Conservation (phyloP, 2,888 invertebrate genomes). For the Drosophila pegasa region DNA sequence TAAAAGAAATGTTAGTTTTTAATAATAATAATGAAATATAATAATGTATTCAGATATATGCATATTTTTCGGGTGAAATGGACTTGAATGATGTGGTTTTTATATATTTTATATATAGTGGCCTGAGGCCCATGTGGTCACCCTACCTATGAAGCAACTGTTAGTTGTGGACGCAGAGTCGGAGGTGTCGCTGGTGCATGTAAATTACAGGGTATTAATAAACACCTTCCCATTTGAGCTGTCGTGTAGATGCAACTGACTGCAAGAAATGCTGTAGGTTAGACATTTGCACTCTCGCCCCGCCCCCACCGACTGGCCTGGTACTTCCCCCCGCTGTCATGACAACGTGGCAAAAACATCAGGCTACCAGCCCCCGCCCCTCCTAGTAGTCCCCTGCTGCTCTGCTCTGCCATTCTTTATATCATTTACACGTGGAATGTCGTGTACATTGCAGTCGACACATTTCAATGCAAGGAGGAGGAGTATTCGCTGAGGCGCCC, state of each 20-base stretch:
- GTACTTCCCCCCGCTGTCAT: slow-evolving; percentile 17
- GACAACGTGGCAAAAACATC: slow-evolving; percentile 45
- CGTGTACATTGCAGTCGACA: slow-evolving; percentile 46
- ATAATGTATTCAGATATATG: too few relatives aligned
- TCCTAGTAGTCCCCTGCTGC: slow-evolving; percentile 1
- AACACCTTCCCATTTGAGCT: slow-evolving; percentile 36
- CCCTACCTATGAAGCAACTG: background rate
- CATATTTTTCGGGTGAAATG: too few relatives aligned
- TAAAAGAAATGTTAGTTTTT: too few relatives aligned
- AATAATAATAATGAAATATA: too few relatives aligned
- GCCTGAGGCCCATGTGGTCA: too few relatives aligned
- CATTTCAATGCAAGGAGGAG: slow-evolving; percentile 39
- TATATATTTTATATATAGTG: too few relatives aligned
- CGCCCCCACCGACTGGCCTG: background rate
- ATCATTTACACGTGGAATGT: slow-evolving; percentile 66
- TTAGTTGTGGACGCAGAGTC: background rate
- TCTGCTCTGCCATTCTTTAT: slow-evolving; percentile 58
- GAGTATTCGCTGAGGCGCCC: background rate
- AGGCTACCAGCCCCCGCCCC: slow-evolving; percentile 17
- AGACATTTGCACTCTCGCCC: slow-evolving; percentile 58
- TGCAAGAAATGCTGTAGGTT: slow-evolving; percentile 49
- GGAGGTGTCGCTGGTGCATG: background rate
- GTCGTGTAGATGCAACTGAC: slow-evolving; percentile 51
- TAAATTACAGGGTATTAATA: slow-evolving; percentile 35
- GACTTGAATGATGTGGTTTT: too few relatives aligned